phyloP scores from a whole-genome alignment of 2,888 invertebrate genomes.

The Stictocephala bisonia region DNA sequence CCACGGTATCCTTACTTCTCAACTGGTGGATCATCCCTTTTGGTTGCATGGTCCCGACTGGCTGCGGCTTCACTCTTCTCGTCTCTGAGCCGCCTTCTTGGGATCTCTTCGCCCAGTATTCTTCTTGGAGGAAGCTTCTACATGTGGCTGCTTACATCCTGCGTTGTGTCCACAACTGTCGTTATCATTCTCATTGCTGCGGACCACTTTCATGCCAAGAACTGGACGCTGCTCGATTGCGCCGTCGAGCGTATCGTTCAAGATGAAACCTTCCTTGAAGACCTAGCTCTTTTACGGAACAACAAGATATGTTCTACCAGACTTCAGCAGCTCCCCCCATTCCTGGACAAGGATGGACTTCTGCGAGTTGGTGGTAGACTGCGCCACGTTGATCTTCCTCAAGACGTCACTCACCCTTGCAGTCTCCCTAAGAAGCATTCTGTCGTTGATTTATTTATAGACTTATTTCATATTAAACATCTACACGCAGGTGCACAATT shows the following conservation, averaged over 20 bases:
- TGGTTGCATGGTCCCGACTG: conserved; percentile 49
- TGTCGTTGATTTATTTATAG: conserved; percentile 36
- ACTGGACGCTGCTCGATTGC: too few species aligned
- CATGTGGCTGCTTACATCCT: conserved; percentile 1
- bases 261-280: conserved; percentile 15
- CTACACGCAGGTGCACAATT: conserved; percentile 51
- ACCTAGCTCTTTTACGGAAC: neutral
- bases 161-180: conserved; percentile 7
- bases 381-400: conserved; percentile 16
- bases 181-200: too few species aligned
- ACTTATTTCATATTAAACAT: conserved; percentile 47
- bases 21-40: conserved; percentile 24
- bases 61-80: conserved; percentile 48
- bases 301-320: neutral
- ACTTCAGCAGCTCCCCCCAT: conserved; percentile 45
- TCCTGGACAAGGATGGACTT: conserved; percentile 42
- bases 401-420: conserved; percentile 17
- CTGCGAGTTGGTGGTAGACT: conserved; percentile 51
- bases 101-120: neutral
- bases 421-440: conserved; percentile 21
- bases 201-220: too few species aligned
- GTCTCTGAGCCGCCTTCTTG: too few species aligned
- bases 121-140: conserved; percentile 11
- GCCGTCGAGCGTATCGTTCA: too few species aligned
- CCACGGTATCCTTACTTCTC: conserved; percentile 19